Conservation (phyloP, 2,888 invertebrate species). For the Caenorhabditis afra region DNA sequence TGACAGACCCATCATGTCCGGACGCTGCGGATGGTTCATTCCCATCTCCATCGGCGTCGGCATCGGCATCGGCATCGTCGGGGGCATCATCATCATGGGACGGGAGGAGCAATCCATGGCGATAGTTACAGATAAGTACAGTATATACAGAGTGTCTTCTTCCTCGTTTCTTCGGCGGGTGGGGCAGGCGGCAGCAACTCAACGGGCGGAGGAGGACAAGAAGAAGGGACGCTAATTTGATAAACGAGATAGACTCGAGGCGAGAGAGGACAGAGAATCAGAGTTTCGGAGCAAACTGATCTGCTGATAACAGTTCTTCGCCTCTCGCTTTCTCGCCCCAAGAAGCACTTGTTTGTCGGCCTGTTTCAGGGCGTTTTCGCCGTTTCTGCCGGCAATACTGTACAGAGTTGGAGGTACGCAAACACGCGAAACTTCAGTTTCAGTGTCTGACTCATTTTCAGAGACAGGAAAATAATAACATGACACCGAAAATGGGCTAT, state of each 20-base stretch:
- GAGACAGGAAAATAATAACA: constrained; percentile 17
- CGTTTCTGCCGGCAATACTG: background rate
- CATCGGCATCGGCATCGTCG: constrained; percentile 40
- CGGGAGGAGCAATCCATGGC: constrained; percentile 6
- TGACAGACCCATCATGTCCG: constrained; percentile 24
- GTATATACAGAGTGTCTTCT: constrained; percentile 43
- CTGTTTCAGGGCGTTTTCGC: background rate
- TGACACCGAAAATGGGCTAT: constrained; percentile 36
- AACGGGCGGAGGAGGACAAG: constrained; percentile 8
- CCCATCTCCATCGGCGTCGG: constrained; percentile 21
- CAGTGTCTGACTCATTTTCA: constrained; percentile 12
- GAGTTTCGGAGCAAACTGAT: constrained; percentile 55
- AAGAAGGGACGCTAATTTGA: constrained; percentile 51
- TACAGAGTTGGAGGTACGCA: constrained; percentile 10
- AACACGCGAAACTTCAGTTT: constrained; percentile 30
- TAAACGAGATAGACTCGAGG: constrained; percentile 45
- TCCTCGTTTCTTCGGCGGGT: constrained; percentile 31
- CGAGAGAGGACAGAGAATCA: constrained; percentile 37
- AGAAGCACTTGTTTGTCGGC: constrained; percentile 28
- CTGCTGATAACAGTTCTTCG: constrained; percentile 32
- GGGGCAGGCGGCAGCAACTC: constrained; percentile 57
- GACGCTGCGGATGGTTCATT: constrained; percentile 6
- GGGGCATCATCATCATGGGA: constrained; percentile 17
- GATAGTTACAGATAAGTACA: constrained; percentile 49
- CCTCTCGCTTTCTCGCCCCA: background rate